Conservation (phyloP, 2,797 vertebrate genomes). For the Enteromius afrohamiltoni region DNA sequence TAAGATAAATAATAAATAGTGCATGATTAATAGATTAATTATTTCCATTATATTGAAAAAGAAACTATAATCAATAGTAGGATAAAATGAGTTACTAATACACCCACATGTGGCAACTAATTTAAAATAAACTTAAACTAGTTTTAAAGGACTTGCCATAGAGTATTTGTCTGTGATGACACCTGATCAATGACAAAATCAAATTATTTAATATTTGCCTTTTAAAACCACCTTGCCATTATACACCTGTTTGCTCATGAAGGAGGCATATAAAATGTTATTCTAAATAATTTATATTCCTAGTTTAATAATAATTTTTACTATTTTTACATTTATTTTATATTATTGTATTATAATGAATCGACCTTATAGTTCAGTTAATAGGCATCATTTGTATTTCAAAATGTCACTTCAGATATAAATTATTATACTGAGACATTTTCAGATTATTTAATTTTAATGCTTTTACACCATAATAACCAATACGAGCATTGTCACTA, state of each 20-base stretch:
- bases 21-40: neutral
- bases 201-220: neutral
- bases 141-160: neutral
- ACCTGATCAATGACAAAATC: neutral
- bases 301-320: neutral
- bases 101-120: neutral
- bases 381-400: neutral
- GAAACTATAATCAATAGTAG: neutral
- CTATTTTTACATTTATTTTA: neutral
- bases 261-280: neutral
- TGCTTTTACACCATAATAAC: constrained; percentile 51
- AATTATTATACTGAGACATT: neutral
- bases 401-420: neutral
- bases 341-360: neutral
- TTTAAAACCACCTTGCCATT: neutral
- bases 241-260: neutral
- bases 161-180: neutral
- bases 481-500: constrained; percentile 55
- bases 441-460: constrained; percentile 49
- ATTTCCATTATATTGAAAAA: neutral
- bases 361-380: neutral
- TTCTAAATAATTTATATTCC: neutral
- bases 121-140: neutral
- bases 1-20: neutral
- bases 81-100: neutral